Percentiles rank a stretch among this genome's conserved stretches.
phyloP scores from a whole-genome alignment of 2,797 vertebrate genomes.

The Typhlichthys subterraneus region DNA sequence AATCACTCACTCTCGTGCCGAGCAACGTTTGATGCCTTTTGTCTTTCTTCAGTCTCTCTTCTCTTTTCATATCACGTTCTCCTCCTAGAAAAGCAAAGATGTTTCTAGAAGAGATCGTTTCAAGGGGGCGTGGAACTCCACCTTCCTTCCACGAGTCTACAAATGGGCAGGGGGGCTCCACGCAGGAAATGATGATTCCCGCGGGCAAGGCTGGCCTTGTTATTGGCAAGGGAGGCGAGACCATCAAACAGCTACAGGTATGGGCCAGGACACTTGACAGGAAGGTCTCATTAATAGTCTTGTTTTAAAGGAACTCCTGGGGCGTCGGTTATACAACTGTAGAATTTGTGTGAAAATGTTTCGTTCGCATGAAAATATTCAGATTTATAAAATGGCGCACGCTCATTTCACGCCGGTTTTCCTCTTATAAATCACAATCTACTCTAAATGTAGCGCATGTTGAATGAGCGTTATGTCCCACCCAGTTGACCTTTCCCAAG shows the following conservation, averaged over 20 bases:
- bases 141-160: slow-evolving; percentile 84
- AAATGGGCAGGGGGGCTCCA: slow-evolving; percentile 87
- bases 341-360: no score
- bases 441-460: no score
- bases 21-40: no score
- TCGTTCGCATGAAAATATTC: no score
- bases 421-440: no score
- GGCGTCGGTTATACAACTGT: no score
- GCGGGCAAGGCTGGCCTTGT: slow-evolving; percentile 88
- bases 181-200: slow-evolving; percentile 93
- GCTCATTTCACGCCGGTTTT: no score
- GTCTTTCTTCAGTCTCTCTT: background rate
- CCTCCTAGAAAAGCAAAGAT: slow-evolving; percentile 86
- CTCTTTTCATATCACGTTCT: slow-evolving; percentile 10
- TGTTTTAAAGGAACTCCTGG: background rate
- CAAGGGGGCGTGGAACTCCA: slow-evolving; percentile 85
- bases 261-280: background rate
- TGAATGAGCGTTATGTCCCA: no score
- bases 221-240: slow-evolving; percentile 94
- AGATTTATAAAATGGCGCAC: no score
- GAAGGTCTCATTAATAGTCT: background rate
- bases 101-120: slow-evolving; percentile 92
- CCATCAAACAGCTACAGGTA: slow-evolving; percentile 95
- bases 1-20: background rate
- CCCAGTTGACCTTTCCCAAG: no score